phyloP scores from a whole-genome alignment of 1,140 invertebrate species.

The Drosophila kepulauana region DNA sequence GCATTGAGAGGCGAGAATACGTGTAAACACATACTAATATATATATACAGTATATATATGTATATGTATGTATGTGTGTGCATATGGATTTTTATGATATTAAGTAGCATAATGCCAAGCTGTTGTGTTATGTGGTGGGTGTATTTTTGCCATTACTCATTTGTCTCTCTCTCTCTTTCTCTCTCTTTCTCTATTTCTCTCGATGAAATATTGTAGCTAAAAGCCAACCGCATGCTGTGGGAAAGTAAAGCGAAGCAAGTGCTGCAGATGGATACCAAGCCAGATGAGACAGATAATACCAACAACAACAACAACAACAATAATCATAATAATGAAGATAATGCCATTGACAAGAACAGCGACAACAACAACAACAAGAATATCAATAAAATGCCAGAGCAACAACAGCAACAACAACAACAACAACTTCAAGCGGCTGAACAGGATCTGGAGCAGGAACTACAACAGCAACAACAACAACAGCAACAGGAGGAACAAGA shows the following conservation, averaged over 20 bases:
- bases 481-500: conserved; percentile 16
- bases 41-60: too few species aligned
- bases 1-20: conserved; percentile 4
- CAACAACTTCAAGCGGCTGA: conserved; percentile 23
- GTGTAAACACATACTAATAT: not conserved
- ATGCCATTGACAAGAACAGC: conserved; percentile 40
- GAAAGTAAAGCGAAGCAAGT: conserved; percentile 87
- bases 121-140: conserved; percentile 3
- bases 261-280: conserved; percentile 71
- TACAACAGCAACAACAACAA: conserved; percentile 11
- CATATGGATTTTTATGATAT: conserved; percentile 31
- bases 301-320: conserved; percentile 53
- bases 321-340: conserved; percentile 45
- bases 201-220: conserved; percentile 80
- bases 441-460: conserved; percentile 27
- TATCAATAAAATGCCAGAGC: conserved; percentile 64
- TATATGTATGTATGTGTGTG: not conserved
- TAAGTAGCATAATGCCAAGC: conserved; percentile 14
- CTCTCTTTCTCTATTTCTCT: not conserved
- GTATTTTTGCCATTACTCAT: conserved; percentile 17
- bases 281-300: conserved; percentile 58
- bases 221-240: conserved; percentile 86
- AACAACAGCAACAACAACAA: conserved; percentile 37
- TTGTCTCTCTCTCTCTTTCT: conserved; percentile 2
- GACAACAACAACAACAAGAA: conserved; percentile 61